Evolutionary conservation across 2,797 vertebrate genomes (phyloP).

Genomic region (Parauchenoglanis ngamensis): DNA sequence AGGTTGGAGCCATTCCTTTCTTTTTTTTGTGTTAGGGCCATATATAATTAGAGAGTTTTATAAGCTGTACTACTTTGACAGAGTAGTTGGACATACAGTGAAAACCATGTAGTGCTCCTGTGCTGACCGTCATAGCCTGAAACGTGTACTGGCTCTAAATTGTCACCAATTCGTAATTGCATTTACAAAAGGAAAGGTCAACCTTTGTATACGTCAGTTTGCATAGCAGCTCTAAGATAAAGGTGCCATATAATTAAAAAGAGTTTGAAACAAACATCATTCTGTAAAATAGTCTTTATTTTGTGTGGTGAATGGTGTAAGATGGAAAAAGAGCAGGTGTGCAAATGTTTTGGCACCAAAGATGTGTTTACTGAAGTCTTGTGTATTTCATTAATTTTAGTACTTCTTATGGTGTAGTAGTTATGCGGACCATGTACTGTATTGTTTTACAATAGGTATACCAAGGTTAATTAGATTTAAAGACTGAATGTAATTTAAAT

Average conservation of each 20-base stretch:
- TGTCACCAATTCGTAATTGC: conserved; percentile 14
- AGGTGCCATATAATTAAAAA: neutral
- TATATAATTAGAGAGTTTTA: conserved; percentile 8
- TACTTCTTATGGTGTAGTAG: neutral
- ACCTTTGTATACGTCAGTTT: neutral
- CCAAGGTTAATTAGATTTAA: neutral
- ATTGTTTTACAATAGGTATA: neutral
- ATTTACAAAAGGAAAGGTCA: conserved; percentile 19
- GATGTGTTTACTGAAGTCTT: neutral
- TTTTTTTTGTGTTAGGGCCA: neutral
- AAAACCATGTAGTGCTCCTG: neutral
- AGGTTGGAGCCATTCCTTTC: neutral
- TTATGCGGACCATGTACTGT: neutral
- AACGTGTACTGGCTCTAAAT: neutral
- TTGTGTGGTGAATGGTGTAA: neutral
- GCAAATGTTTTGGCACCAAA: neutral
- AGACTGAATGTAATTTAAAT: neutral
- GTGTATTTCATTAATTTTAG: neutral
- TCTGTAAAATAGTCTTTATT: neutral
- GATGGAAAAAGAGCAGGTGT: neutral
- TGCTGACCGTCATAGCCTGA: neutral
- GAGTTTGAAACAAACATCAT: neutral
- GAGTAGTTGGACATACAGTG: neutral
- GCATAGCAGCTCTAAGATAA: neutral
- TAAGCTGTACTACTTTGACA: neutral